These are phyloP conservation scores for Sebastes elongatus DNA, from an alignment of 2,797 vertebrate genomes.

Conservation along the genomic window DNA sequence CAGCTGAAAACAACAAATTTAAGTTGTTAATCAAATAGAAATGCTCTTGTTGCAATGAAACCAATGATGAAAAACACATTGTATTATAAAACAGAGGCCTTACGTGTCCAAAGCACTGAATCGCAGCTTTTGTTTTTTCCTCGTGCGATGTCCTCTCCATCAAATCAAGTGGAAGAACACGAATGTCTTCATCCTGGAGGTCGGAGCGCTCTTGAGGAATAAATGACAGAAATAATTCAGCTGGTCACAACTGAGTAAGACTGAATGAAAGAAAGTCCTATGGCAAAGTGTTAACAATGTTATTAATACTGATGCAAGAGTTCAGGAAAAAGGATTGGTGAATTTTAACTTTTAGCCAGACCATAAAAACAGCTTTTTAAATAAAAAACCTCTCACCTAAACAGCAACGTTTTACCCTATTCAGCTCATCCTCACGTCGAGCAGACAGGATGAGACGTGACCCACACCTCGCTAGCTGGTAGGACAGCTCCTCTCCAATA, in stretches of 20 bases:
- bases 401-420: slow-evolving; percentile 89
- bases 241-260: background rate
- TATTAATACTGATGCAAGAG: background rate
- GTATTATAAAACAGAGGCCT: slow-evolving; percentile 31
- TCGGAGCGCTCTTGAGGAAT: slow-evolving; percentile 81
- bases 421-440: slow-evolving; percentile 87
- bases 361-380: background rate
- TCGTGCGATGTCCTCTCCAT: slow-evolving; percentile 85
- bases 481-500: slow-evolving; percentile 92
- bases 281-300: background rate
- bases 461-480: slow-evolving; percentile 89
- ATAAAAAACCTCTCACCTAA: slow-evolving; percentile 80
- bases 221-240: slow-evolving; percentile 2
- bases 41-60: background rate
- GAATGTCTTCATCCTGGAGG: slow-evolving; percentile 87
- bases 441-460: slow-evolving; percentile 90
- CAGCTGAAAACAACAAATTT: background rate
- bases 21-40: background rate
- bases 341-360: background rate
- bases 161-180: slow-evolving; percentile 92
- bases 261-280: background rate
- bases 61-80: background rate
- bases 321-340: background rate
- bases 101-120: slow-evolving; percentile 91
- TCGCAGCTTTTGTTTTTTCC: slow-evolving; percentile 82